A percentile compares a stretch with the other conserved stretches of the same genome.
These are phyloP conservation scores for Riparia riparia DNA, from an alignment of 2,113 vertebrate species.

Conservation along the genomic window DNA sequence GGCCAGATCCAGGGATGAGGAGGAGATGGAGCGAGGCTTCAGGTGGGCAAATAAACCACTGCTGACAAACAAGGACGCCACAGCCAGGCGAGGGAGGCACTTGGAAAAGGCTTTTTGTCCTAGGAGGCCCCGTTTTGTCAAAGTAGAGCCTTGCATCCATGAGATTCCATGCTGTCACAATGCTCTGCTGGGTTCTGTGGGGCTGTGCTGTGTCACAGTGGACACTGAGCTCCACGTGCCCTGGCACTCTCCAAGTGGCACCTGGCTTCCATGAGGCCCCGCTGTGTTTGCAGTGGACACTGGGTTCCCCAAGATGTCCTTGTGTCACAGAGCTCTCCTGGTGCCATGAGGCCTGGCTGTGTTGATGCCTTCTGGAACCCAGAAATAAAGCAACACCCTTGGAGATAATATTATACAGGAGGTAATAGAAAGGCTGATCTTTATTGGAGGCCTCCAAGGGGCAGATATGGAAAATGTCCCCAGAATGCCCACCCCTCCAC, in stretches of 20 bases:
- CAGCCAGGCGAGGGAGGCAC: too few species aligned
- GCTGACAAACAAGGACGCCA: too few species aligned
- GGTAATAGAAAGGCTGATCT: too few species aligned
- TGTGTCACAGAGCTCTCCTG: background rate
- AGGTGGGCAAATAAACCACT: too few species aligned
- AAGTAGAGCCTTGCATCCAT: background rate
- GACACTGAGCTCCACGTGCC: background rate
- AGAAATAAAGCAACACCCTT: too few species aligned
- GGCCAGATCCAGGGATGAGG: too few species aligned
- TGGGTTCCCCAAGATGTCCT: background rate
- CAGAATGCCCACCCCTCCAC: too few species aligned
- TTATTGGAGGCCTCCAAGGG: too few species aligned
- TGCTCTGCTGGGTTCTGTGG: background rate
- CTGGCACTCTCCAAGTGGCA: background rate
- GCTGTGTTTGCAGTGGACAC: background rate
- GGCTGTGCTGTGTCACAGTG: background rate
- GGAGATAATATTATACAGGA: too few species aligned
- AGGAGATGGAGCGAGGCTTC: too few species aligned
- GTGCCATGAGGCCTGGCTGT: background rate
- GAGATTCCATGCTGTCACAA: background rate
- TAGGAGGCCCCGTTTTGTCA: background rate
- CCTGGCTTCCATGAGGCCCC: background rate
- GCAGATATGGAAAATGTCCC: too few species aligned
- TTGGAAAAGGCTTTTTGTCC: too few species aligned
- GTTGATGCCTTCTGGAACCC: background rate